A percentile compares a stretch with the other conserved stretches of the same genome.
These are phyloP conservation scores for Drosophila aldrichi DNA, from an alignment of 2,888 invertebrate genomes.

Conservation along the genomic window DNA sequence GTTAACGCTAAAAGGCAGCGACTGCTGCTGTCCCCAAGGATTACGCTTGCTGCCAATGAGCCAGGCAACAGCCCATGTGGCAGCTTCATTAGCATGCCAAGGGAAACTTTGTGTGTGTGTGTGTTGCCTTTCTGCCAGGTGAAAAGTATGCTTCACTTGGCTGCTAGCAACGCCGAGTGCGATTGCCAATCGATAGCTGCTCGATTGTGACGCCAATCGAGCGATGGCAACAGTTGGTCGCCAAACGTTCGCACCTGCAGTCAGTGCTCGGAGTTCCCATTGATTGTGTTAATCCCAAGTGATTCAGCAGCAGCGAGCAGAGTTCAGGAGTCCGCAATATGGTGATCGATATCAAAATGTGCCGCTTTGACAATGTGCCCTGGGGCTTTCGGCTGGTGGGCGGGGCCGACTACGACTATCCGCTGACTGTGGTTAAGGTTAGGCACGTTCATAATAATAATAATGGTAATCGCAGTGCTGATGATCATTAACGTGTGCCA, in stretches of 20 bases:
- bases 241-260: conserved; percentile 38
- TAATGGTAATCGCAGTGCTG: conserved; percentile 3
- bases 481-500: not conserved
- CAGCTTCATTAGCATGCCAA: conserved; percentile 68
- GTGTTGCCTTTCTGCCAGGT: conserved; percentile 36
- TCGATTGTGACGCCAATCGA: conserved; percentile 39
- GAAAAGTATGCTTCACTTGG: conserved; percentile 72
- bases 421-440: conserved; percentile 91
- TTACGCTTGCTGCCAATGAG: conserved; percentile 38
- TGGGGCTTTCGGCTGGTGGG: conserved; percentile 93
- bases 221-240: conserved; percentile 75
- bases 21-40: conserved; percentile 70
- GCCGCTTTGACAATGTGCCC: conserved; percentile 88
- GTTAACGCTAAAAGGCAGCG: conserved; percentile 60
- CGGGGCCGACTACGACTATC: conserved; percentile 90
- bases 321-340: conserved; percentile 85
- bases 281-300: conserved; percentile 1
- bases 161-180: conserved; percentile 24
- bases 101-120: not conserved
- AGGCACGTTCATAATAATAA: conserved; percentile 55
- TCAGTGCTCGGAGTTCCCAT: not conserved
- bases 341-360: conserved; percentile 89
- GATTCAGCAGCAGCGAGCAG: not conserved
- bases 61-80: conserved; percentile 16
- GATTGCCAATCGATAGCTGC: conserved; percentile 45